Conservation (phyloP, 2,113 vertebrate genomes). For the Varanus salvator region DNA sequence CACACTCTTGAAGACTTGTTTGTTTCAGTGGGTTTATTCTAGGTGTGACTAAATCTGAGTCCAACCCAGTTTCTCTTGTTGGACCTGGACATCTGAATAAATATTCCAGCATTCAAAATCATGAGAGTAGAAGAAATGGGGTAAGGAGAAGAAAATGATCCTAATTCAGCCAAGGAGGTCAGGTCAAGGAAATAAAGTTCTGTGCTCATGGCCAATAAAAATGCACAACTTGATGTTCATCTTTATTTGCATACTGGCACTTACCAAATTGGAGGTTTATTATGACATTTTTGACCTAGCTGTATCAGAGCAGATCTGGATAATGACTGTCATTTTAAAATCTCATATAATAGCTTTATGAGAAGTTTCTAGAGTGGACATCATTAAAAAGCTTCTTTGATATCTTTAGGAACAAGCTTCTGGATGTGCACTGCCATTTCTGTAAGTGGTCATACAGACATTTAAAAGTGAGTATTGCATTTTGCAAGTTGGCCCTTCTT, state of each 20-base stretch:
- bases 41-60: no score
- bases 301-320: neutral
- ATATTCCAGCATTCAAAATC: neutral
- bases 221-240: no score
- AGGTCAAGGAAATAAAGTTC: no score
- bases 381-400: neutral
- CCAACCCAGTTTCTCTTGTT: neutral
- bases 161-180: neutral
- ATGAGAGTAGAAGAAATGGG: neutral
- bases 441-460: neutral
- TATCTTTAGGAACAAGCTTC: neutral
- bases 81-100: neutral
- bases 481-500: slow-evolving; percentile 7
- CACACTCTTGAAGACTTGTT: no score
- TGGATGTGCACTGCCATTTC: neutral
- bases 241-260: neutral
- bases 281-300: no score
- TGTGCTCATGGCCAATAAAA: neutral
- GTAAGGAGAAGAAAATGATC: neutral
- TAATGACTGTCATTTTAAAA: neutral
- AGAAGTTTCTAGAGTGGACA: neutral
- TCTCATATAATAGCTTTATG: neutral
- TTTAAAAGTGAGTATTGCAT: neutral
- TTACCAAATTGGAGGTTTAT: no score
- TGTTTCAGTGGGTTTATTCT: no score